A percentile compares a stretch with the other conserved stretches of the same genome.
Evolutionary conservation across 1,140 invertebrate species (phyloP).

Genomic region (Nixonia krombeini): DNA sequence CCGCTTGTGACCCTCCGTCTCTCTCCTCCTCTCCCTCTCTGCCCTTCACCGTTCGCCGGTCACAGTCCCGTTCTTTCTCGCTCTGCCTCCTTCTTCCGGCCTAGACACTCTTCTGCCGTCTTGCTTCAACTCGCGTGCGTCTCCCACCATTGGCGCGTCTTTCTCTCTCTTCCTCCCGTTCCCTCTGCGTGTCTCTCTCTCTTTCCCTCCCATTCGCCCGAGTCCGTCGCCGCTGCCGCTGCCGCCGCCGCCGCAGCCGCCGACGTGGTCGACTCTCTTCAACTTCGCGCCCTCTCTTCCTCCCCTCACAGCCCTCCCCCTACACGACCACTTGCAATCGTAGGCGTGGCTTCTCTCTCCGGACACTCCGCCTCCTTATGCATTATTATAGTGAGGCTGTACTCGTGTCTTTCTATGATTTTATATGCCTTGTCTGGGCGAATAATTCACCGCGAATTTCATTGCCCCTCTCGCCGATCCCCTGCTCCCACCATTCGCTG

Average conservation of each 20-base stretch:
- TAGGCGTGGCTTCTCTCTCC: slow-evolving; percentile 48
- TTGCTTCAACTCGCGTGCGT: slow-evolving; percentile 7
- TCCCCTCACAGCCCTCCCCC: slow-evolving; percentile 1
- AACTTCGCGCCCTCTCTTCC: background rate
- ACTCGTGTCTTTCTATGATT: slow-evolving; percentile 65
- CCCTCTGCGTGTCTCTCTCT: too few relatives aligned
- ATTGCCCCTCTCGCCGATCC: slow-evolving; percentile 27
- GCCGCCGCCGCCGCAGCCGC: background rate
- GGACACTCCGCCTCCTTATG: slow-evolving; percentile 67
- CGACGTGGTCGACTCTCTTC: background rate
- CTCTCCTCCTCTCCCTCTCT: slow-evolving; percentile 13
- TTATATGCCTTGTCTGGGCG: slow-evolving; percentile 64
- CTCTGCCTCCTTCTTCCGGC: too few relatives aligned
- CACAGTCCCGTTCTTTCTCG: too few relatives aligned
- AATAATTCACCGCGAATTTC: slow-evolving; percentile 58
- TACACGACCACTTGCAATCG: slow-evolving; percentile 10
- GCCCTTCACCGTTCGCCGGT: background rate
- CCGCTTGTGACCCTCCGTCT: slow-evolving; percentile 10
- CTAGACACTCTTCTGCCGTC: too few relatives aligned
- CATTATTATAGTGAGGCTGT: slow-evolving; percentile 67
- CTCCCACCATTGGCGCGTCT: slow-evolving; percentile 4
- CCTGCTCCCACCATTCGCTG: slow-evolving; percentile 14
- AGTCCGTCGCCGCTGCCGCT: slow-evolving; percentile 2
- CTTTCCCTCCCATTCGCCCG: too few relatives aligned
- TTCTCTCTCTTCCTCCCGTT: slow-evolving; percentile 19